Evolutionary conservation across 2,888 invertebrate species (phyloP), one percentile per base, ranked within the genome.

Genomic region (Rhagonycha fulva): DNA sequence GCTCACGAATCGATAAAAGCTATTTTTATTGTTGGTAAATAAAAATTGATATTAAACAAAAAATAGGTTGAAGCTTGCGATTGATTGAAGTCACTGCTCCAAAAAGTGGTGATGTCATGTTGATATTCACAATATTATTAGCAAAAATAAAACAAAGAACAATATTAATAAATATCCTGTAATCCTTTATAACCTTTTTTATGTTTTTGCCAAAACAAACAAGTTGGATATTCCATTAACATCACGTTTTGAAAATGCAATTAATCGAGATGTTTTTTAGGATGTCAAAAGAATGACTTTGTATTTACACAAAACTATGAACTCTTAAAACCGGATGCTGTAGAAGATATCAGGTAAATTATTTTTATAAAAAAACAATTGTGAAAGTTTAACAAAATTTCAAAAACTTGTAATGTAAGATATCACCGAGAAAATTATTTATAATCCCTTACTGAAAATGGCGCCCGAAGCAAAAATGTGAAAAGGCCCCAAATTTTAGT

Each of bases 91-190:
- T 69, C 74, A 30, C 26, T 67, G 71, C 68, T 75, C 71, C 32
- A 72, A 71, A 69, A 76, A 62, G 72, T 72, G 71, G 68, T 72
- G 72, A 76, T 71, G 75, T 72, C 69, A 76, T 74, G 70, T 9
- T 63, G 66, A 60, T 47, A 60, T 23, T 19, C 69, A 28, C 69
- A 60, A 70, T 70, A 66, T 61, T 74, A 63, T 70, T 47, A 68
- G 47, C 62, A 68, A 75, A 75, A 72, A 75, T 71, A 75, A 75
- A 75, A 75, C 47, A 75, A 75, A 74, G 19, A 32, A 61, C 71
- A 68, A 63, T 70, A 76, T 71, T 72, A 68, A 69, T 72, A 72
- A 68, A 62, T 62, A 62, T 28, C 68, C 47, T 11, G 62, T 76
- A 72, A 76, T 75, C 26, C 69, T 67, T 60, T 47, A 60, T 47